phyloP scores from a whole-genome alignment of 2,797 vertebrate species.

The Borostomias antarcticus region DNA sequence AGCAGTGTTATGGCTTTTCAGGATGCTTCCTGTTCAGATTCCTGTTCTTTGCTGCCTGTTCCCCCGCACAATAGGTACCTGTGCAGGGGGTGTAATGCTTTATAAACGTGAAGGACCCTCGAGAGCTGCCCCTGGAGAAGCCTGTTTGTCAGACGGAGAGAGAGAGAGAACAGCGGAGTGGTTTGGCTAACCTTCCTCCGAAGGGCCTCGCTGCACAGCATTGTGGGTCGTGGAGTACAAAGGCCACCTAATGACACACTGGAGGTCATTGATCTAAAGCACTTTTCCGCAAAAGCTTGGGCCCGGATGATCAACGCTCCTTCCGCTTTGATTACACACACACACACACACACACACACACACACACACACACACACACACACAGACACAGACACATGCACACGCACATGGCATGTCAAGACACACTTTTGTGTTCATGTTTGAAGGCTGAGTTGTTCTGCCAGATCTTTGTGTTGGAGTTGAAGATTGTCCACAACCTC shows the following conservation, averaged over 20 bases:
- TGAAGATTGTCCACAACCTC: slow-evolving; percentile 45
- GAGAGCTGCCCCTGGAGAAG: slow-evolving; percentile 63
- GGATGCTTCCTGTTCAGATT: slow-evolving; percentile 86
- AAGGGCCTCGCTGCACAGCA: slow-evolving; percentile 74
- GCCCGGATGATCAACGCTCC: slow-evolving; percentile 36
- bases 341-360: slow-evolving; percentile 59
- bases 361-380: slow-evolving; percentile 56
- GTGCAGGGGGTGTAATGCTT: slow-evolving; percentile 75
- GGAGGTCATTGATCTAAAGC: slow-evolving; percentile 92
- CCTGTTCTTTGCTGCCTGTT: slow-evolving; percentile 74
- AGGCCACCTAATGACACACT: slow-evolving; percentile 84
- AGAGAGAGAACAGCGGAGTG: slow-evolving; percentile 62
- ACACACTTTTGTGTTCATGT: background rate
- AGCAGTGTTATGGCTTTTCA: slow-evolving; percentile 88
- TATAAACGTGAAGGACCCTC: slow-evolving; percentile 74
- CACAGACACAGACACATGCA: slow-evolving; percentile 62
- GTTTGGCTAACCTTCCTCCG: slow-evolving; percentile 82
- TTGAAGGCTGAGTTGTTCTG: slow-evolving; percentile 2
- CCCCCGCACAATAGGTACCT: slow-evolving; percentile 84
- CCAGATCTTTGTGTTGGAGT: too few species aligned
- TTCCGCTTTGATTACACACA: slow-evolving; percentile 36
- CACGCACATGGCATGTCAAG: too few species aligned
- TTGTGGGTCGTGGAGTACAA: slow-evolving; percentile 83
- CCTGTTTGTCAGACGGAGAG: slow-evolving; percentile 61
- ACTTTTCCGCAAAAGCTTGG: slow-evolving; percentile 49